Evolutionary conservation across 2,113 vertebrate species (phyloP).

Genomic region (Anolis carolinensis): DNA sequence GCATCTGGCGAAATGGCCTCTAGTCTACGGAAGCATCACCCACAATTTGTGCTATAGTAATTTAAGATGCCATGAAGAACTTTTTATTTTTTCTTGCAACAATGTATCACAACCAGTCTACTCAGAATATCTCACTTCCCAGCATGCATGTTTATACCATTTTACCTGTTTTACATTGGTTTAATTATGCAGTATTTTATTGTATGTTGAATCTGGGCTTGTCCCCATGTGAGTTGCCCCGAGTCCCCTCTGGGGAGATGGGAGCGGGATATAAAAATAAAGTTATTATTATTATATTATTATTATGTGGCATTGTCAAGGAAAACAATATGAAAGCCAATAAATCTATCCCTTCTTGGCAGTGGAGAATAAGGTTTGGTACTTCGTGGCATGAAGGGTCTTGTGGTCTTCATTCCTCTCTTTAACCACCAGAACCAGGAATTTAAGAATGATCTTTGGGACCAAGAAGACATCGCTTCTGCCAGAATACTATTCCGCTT

Average conservation of each 20-base stretch:
- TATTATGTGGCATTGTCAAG: not conserved
- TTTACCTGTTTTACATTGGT: too few species aligned
- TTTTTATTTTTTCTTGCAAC: not conserved
- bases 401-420: conserved; percentile 40
- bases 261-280: too few species aligned
- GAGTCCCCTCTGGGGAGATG: too few species aligned
- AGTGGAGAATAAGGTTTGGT: not conserved
- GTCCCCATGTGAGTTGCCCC: too few species aligned
- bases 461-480: not conserved
- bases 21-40: not conserved
- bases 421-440: conserved; percentile 25
- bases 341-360: conserved; percentile 21
- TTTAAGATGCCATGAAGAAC: too few species aligned
- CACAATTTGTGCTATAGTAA: not conserved
- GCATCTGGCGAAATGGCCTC: not conserved
- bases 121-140: not conserved
- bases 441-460: conserved; percentile 14
- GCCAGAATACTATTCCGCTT: conserved; percentile 46
- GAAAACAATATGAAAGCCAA: not conserved
- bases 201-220: too few species aligned
- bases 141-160: too few species aligned
- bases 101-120: not conserved
- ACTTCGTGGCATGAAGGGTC: not conserved
- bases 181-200: too few species aligned
- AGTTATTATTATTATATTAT: too few species aligned